phyloP scores from a whole-genome alignment of 2,888 invertebrate species.

The Netelia virgata region DNA sequence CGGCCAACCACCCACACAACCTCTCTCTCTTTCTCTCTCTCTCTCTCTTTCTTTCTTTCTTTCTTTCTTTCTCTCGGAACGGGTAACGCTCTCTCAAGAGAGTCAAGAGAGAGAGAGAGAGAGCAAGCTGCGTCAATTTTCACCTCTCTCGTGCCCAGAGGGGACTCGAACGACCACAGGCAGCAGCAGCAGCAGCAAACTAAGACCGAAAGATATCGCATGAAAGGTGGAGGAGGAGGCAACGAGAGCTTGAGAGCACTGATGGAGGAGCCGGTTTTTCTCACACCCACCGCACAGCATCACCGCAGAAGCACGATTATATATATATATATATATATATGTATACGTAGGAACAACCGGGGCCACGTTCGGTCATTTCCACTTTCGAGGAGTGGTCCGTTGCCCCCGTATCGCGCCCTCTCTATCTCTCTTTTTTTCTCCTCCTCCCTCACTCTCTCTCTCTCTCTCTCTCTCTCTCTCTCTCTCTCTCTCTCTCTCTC shows the following conservation, averaged over 20 bases:
- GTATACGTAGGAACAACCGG: conserved; percentile 4
- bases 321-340: conserved; percentile 2
- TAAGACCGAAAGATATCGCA: conserved; percentile 31
- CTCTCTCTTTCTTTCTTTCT: conserved; percentile 13
- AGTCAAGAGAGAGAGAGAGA: conserved; percentile 15
- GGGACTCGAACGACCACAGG: conserved; percentile 35
- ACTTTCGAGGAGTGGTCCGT: conserved; percentile 69
- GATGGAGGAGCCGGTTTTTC: conserved; percentile 70
- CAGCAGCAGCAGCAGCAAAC: conserved; percentile 14
- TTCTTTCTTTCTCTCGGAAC: conserved; percentile 46
- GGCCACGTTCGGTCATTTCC: conserved; percentile 65
- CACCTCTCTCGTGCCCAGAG: conserved; percentile 53
- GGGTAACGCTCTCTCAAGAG: conserved; percentile 37
- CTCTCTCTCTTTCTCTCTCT: conserved; percentile 13
- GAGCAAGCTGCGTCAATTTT: conserved; percentile 59
- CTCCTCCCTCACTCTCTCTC: conserved; percentile 1
- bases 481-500: not conserved
- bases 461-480: not conserved
- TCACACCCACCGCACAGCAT: conserved; percentile 66
- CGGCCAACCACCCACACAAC: conserved; percentile 65
- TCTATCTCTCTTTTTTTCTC: conserved; percentile 5
- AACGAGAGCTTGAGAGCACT: conserved; percentile 51
- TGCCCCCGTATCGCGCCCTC: conserved; percentile 23
- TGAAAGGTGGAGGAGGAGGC: conserved; percentile 46
- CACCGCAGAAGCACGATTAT: conserved; percentile 32